phyloP scores from a whole-genome alignment of 2,888 invertebrate genomes.

The Diploptera punctata region DNA sequence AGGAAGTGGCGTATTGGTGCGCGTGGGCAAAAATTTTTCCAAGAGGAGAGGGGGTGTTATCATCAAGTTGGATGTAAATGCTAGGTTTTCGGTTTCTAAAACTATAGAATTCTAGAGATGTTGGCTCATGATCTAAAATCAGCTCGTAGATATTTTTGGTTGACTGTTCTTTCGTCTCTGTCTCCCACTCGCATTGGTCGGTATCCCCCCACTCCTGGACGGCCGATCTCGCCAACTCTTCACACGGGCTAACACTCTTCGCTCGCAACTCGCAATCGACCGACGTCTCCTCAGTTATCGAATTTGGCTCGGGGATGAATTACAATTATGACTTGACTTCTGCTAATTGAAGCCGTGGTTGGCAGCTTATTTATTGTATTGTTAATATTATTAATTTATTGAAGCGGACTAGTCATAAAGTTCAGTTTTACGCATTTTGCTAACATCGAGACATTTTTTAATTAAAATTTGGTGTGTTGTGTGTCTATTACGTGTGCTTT shows the following conservation, averaged over 20 bases:
- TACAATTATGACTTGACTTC: slow-evolving; percentile 70
- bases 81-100: background rate
- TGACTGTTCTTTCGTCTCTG: slow-evolving; percentile 18
- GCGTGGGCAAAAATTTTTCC: background rate
- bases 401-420: slow-evolving; percentile 59
- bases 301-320: slow-evolving; percentile 43
- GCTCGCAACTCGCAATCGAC: slow-evolving; percentile 92
- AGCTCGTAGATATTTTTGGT: slow-evolving; percentile 37
- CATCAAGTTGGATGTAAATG: background rate
- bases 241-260: slow-evolving; percentile 68
- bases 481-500: slow-evolving; percentile 31
- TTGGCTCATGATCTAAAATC: slow-evolving; percentile 36
- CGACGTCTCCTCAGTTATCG: slow-evolving; percentile 71
- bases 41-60: background rate
- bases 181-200: slow-evolving; percentile 18
- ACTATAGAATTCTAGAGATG: background rate
- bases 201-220: slow-evolving; percentile 23
- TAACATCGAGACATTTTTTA: background rate
- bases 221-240: slow-evolving; percentile 2
- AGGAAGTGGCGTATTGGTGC: no score
- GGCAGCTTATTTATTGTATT: slow-evolving; percentile 49
- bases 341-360: slow-evolving; percentile 66
- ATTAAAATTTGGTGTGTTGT: slow-evolving; percentile 34
- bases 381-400: no score
- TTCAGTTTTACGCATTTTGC: slow-evolving; percentile 40